A percentile compares a stretch with the other conserved stretches of the same genome.
phyloP scores from a whole-genome alignment of 2,113 vertebrate genomes.

The Hyla sarda region DNA sequence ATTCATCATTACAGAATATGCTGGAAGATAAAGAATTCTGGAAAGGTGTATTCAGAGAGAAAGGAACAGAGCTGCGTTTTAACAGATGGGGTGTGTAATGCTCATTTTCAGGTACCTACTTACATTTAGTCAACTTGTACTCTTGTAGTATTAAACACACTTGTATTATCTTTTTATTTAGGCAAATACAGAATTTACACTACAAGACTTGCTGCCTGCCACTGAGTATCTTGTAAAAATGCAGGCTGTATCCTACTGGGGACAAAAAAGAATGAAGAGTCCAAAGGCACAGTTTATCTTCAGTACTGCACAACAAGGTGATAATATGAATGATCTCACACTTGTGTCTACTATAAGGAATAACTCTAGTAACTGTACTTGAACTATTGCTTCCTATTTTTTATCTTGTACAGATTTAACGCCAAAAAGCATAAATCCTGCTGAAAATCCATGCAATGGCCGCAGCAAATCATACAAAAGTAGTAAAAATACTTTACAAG shows the following conservation, averaged over 20 bases:
- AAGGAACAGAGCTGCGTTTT: neutral
- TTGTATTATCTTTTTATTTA: neutral
- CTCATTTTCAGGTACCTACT: neutral
- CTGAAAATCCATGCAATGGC: neutral
- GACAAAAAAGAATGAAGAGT: conserved; percentile 10
- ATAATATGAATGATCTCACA: neutral
- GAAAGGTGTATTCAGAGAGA: neutral
- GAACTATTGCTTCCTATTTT: neutral
- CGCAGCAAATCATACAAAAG: neutral
- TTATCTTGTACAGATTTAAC: neutral
- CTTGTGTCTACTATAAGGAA: neutral
- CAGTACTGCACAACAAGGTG: neutral
- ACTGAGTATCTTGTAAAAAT: conserved; percentile 15
- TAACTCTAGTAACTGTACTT: neutral
- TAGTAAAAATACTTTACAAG: neutral
- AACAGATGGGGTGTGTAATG: conserved; percentile 10
- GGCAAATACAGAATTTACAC: conserved; percentile 5
- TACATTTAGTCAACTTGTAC: neutral
- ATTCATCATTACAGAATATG: conserved; percentile 37
- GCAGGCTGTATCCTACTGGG: conserved; percentile 18
- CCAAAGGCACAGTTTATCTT: neutral
- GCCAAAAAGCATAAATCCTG: neutral
- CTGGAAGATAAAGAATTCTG: neutral
- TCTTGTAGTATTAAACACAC: neutral
- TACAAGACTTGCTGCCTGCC: neutral